Evolutionary conservation across 2,888 invertebrate species (phyloP), one percentile per base, ranked within the genome.

Genomic region (Leptopilina syphax): DNA sequence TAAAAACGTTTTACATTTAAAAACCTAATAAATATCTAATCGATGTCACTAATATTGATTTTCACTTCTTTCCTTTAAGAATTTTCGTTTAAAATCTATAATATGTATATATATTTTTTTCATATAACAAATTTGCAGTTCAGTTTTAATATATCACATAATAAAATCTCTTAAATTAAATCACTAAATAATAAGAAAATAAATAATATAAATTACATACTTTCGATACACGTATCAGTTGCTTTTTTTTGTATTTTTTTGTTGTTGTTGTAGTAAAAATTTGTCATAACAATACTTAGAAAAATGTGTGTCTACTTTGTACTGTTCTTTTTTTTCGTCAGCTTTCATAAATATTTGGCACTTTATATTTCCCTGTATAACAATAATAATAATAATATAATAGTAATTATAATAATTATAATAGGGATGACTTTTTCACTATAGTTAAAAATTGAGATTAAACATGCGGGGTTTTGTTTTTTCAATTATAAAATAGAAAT

Each of bases 231-330:
- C 60, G n/a, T 7, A 60, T n/a, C 60, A n/a, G 13, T 60, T 18
- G 2, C 10, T 18, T 60, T n/a, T 4, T 60, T 60, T 34, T 34
- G 34, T 34, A 34, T 34, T n/a, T n/a, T 34, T 0, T 18, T 18
- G 18, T 18, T 18, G 18, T n/a, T 34, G 12, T 57, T 57, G n/a
- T 57, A 34, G 27, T 73, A 73, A 8, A 73, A 73, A 57, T 73
- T 9, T 54, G 34, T 57, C 18, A 54, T 54, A 73, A 73, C 34
- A 73, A 73, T 73, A 44, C 7, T 44, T 44, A 73, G 54, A 73
- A 73, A 73, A 73, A 73, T 70, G 13, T 34, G 54, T 73, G 57
- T 54, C 27, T 73, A 10, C n/a, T 73, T 73, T 73, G 73, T 73
- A 73, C 73, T 73, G 73, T 34, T 60, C 57, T 44, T 73, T 50